Percentiles rank a stretch among this genome's conserved stretches.
These are phyloP conservation scores for Drosophila flavopinicola DNA, from an alignment of 2,888 invertebrate genomes.

Conservation along the genomic window DNA sequence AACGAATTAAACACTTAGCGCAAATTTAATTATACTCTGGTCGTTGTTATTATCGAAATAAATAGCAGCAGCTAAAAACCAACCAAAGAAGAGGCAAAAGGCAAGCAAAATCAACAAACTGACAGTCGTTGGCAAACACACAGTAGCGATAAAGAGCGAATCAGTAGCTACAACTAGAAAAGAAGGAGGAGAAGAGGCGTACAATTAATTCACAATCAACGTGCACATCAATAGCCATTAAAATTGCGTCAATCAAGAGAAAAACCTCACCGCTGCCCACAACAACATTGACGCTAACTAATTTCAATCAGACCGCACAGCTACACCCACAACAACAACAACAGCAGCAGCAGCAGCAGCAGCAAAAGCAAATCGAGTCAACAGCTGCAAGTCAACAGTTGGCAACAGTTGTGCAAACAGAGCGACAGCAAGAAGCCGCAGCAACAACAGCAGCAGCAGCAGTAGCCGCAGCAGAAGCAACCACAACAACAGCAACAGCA, in stretches of 20 bases:
- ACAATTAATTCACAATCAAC: constrained; percentile 51
- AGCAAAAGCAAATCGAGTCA: constrained; percentile 31
- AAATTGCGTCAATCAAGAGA: constrained; percentile 83
- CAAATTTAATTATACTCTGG: constrained; percentile 17
- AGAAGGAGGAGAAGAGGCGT: constrained; percentile 12
- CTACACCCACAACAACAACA: constrained; percentile 30
- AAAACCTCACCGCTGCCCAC: constrained; percentile 79
- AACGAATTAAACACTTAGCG: constrained; percentile 8
- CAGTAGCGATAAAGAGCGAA: background rate
- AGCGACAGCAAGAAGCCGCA: constrained; percentile 25
- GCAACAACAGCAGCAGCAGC: constrained; percentile 19
- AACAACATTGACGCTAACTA: constrained; percentile 62
- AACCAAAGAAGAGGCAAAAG: constrained; percentile 11
- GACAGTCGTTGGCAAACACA: constrained; percentile 18
- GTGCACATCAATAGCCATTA: constrained; percentile 76
- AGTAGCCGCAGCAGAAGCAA: constrained; percentile 20
- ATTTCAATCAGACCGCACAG: constrained; percentile 59
- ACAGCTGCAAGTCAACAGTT: constrained; percentile 53
- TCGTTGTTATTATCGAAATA: constrained; percentile 23
- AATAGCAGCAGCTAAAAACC: constrained; percentile 20
- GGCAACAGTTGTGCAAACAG: constrained; percentile 61
- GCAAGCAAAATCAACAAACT: constrained; percentile 10
- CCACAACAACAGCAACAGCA: constrained; percentile 27
- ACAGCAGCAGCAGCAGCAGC: constrained; percentile 17
- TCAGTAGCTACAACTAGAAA: constrained; percentile 7